phyloP scores from a whole-genome alignment of 2,113 vertebrate species.

The Panthera uncia region DNA sequence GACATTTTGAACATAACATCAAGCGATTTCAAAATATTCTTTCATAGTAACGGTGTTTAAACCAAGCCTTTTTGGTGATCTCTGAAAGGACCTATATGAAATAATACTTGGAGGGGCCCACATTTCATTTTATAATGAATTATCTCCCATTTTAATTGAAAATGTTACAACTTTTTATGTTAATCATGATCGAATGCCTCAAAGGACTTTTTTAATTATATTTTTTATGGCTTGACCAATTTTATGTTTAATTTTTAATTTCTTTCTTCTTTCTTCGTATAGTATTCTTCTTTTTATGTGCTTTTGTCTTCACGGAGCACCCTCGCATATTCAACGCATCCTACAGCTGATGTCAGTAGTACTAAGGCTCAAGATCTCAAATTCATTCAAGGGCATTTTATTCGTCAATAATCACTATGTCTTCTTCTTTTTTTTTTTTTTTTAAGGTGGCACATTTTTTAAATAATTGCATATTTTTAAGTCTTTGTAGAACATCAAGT shows the following conservation, averaged over 20 bases:
- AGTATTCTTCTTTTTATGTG: slow-evolving; percentile 9
- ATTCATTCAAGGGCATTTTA: neutral
- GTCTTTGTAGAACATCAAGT: neutral
- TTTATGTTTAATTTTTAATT: slow-evolving; percentile 73
- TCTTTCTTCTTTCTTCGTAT: slow-evolving; percentile 23
- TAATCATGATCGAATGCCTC: slow-evolving; percentile 65
- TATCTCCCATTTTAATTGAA: slow-evolving; percentile 64
- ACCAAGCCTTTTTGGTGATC: neutral
- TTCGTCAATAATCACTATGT: neutral
- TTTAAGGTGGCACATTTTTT: neutral
- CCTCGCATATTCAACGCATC: neutral
- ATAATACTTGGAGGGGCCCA: neutral
- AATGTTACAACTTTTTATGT: slow-evolving; percentile 67
- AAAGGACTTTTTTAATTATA: slow-evolving; percentile 66
- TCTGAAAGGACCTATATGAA: slow-evolving; percentile 16
- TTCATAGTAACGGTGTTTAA: slow-evolving; percentile 8
- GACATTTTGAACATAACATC: neutral
- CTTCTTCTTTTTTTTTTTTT: neutral
- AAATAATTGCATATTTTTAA: neutral
- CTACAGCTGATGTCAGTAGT: neutral
- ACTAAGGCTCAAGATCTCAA: neutral
- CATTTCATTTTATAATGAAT: slow-evolving; percentile 60
- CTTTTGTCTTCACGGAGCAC: neutral
- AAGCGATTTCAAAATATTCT: slow-evolving; percentile 34
- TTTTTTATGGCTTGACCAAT: slow-evolving; percentile 67